Conservation (phyloP, 1,140 invertebrate species). For the Euschistus heros region DNA sequence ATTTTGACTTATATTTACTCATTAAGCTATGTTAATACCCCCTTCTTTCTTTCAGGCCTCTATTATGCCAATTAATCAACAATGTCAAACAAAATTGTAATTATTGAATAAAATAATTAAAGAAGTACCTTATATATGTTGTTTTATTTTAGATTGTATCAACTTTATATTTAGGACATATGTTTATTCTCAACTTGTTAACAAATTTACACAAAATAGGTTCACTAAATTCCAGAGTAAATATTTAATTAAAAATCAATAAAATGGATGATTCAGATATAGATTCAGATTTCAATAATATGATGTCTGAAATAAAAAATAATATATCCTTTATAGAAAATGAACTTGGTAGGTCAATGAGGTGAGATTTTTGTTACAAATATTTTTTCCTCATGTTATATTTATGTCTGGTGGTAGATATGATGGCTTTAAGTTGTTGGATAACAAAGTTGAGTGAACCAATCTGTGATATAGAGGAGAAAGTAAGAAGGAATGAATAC, state of each 20-base stretch:
- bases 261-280: not conserved
- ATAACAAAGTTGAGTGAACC: slow-evolving; percentile 1
- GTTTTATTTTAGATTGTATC: no score
- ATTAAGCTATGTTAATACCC: not conserved
- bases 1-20: not conserved
- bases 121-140: no score
- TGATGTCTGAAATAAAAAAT: not conserved
- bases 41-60: not conserved
- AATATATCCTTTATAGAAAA: not conserved
- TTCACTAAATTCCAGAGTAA: no score
- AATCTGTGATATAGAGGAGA: not conserved
- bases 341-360: not conserved
- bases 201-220: no score
- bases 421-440: not conserved
- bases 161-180: no score
- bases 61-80: not conserved
- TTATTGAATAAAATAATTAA: no score
- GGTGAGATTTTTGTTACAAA: not conserved
- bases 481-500: slow-evolving; percentile 3
- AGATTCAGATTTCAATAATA: not conserved
- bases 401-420: not conserved
- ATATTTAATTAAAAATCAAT: no score
- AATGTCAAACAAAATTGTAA: not conserved
- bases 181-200: no score
- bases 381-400: no score